Evolutionary conservation across 2,797 vertebrate genomes (phyloP).

Genomic region (Prunella strophiata): DNA sequence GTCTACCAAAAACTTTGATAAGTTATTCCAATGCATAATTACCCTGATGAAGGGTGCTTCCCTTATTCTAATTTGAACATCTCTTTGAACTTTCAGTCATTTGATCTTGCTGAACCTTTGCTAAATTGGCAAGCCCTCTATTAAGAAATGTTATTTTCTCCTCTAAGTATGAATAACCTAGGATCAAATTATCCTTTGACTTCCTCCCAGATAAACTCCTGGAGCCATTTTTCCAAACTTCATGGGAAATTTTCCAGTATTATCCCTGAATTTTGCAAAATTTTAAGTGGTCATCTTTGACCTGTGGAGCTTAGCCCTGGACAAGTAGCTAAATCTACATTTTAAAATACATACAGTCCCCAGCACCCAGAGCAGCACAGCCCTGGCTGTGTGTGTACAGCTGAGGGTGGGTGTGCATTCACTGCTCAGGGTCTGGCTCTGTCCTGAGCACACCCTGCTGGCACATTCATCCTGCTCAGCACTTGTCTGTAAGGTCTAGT

Average conservation of each 20-base stretch:
- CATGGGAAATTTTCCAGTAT: background rate
- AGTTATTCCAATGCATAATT: constrained; percentile 28
- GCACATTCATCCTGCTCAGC: background rate
- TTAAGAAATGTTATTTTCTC: constrained; percentile 31
- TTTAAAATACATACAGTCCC: background rate
- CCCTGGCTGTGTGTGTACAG: background rate
- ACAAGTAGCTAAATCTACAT: background rate
- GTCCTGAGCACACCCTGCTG: background rate
- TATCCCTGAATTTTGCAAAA: background rate
- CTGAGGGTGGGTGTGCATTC: background rate
- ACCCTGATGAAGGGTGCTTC: background rate
- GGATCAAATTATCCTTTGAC: background rate
- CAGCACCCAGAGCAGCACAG: background rate
- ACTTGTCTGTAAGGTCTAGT: background rate
- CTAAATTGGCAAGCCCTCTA: constrained; percentile 6
- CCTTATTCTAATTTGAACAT: constrained; percentile 3
- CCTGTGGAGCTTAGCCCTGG: background rate
- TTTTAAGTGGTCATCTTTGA: background rate
- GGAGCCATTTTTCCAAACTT: background rate
- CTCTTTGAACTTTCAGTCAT: constrained; percentile 51
- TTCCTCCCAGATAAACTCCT: background rate
- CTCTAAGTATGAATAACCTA: background rate
- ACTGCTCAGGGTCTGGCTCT: background rate
- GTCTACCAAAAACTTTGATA: background rate
- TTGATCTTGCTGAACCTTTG: constrained; percentile 45